phyloP scores from a whole-genome alignment of 2,113 vertebrate genomes.

The Perognathus longimembris region DNA sequence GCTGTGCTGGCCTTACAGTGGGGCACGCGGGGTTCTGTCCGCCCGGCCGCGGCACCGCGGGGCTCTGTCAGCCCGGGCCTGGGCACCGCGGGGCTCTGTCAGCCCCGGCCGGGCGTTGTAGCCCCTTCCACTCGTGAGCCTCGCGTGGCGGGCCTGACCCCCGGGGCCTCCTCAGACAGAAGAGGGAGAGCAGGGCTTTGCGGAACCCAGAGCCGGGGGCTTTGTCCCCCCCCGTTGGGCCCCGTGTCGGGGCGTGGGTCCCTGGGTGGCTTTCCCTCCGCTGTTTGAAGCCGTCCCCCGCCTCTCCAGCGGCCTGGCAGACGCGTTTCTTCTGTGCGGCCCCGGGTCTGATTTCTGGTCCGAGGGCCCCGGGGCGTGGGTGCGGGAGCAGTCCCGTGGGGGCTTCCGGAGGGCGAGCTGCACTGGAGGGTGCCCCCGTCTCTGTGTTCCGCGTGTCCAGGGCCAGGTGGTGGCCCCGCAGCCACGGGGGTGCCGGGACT shows the following conservation, averaged over 20 bases:
- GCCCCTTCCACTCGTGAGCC: neutral
- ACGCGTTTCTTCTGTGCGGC: too few species aligned
- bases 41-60: too few species aligned
- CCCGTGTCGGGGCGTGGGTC: rapidly evolving
- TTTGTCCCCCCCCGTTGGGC: rapidly evolving
- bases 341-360: neutral
- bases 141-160: neutral
- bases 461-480: neutral
- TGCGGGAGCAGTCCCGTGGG: too few species aligned
- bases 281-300: too few species aligned
- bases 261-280: rapidly evolving
- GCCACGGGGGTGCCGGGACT: too few species aligned
- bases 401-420: neutral
- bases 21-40: too few species aligned
- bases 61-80: too few species aligned
- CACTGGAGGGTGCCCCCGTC: neutral
- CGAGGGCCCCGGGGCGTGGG: too few species aligned
- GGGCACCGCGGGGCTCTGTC: too few species aligned
- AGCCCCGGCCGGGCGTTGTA: too few species aligned
- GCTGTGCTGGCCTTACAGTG: rapidly evolving
- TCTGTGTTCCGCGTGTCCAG: neutral
- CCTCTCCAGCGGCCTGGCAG: too few species aligned
- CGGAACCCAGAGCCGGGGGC: rapidly evolving
- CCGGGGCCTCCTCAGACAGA: neutral
- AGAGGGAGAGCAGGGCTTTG: neutral